These are phyloP conservation scores for Aphelenchoides besseyi DNA, from an alignment of 1,140 invertebrate genomes.

Conservation along the genomic window DNA sequence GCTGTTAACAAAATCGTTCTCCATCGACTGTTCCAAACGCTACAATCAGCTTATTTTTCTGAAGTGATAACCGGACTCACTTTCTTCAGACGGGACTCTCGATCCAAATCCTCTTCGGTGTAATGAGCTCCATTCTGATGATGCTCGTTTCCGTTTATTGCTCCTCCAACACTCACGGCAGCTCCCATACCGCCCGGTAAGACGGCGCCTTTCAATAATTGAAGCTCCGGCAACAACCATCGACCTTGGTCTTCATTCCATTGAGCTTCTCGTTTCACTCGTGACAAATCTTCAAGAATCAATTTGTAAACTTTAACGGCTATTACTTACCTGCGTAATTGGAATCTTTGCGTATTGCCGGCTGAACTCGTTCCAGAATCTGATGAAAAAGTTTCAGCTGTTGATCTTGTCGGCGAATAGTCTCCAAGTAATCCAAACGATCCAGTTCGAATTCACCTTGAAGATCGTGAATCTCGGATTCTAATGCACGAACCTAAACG, in stretches of 20 bases:
- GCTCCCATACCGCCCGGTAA: constrained; percentile 6
- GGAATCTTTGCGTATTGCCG: constrained; percentile 71
- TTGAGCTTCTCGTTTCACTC: constrained; percentile 69
- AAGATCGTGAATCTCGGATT: constrained; percentile 75
- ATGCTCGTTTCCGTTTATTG: constrained; percentile 25
- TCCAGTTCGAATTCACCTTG: constrained; percentile 81
- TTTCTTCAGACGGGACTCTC: constrained; percentile 41
- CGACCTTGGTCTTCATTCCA: constrained; percentile 76
- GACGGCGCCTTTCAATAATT: constrained; percentile 70
- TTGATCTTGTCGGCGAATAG: constrained; percentile 75
- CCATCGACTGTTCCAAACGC: constrained; percentile 68
- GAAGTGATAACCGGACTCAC: constrained; percentile 8
- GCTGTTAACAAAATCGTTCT: constrained; percentile 71
- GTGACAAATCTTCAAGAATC: neutral
- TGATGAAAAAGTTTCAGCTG: constrained; percentile 72
- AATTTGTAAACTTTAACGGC: too few relatives aligned
- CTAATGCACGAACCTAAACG: constrained; percentile 68
- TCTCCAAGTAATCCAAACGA: constrained; percentile 78
- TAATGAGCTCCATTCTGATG: constrained; percentile 9
- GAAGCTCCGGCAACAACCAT: constrained; percentile 74
- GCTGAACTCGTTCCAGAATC: constrained; percentile 73
- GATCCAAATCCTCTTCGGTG: constrained; percentile 35
- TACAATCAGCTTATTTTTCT: constrained; percentile 54
- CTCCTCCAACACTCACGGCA: constrained; percentile 8
- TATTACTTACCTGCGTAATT: constrained; percentile 70